Conservation (phyloP, 1,140 invertebrate genomes). For the Drosophila teissieri region DNA sequence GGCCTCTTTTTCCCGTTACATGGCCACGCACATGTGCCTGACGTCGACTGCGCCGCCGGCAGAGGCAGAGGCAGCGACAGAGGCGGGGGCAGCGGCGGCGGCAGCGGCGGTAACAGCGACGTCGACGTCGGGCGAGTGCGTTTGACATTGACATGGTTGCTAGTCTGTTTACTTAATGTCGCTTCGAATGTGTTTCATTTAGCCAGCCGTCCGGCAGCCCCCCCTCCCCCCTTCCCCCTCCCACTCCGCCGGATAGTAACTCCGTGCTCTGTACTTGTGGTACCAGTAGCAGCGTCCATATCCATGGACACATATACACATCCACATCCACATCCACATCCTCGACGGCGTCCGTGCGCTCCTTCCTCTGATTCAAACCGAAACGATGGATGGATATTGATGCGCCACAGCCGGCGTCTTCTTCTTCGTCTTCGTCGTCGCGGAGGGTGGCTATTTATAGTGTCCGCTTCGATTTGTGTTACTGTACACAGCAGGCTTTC, state of each 20-base stretch:
- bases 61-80: background rate
- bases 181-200: slow-evolving; percentile 72
- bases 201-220: slow-evolving; percentile 59
- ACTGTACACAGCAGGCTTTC: slow-evolving; percentile 65
- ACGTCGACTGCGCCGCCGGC: slow-evolving; percentile 16
- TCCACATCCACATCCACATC: background rate
- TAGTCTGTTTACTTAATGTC: slow-evolving; percentile 76
- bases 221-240: no score
- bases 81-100: background rate
- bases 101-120: slow-evolving; percentile 18
- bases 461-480: slow-evolving; percentile 74
- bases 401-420: slow-evolving; percentile 67
- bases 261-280: slow-evolving; percentile 3
- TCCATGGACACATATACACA: background rate
- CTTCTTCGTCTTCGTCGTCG: slow-evolving; percentile 23
- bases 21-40: slow-evolving; percentile 57
- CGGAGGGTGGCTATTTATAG: slow-evolving; percentile 79
- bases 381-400: slow-evolving; percentile 44
- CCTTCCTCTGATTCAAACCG: background rate
- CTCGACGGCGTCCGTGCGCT: background rate
- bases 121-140: slow-evolving; percentile 59
- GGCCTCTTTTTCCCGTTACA: slow-evolving; percentile 62
- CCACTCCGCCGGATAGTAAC: background rate
- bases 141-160: slow-evolving; percentile 80
- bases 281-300: background rate